Evolutionary conservation across 92 coral and sea anemone genomes (phyloP).

Genomic region (Virgularia gustaviana): DNA sequence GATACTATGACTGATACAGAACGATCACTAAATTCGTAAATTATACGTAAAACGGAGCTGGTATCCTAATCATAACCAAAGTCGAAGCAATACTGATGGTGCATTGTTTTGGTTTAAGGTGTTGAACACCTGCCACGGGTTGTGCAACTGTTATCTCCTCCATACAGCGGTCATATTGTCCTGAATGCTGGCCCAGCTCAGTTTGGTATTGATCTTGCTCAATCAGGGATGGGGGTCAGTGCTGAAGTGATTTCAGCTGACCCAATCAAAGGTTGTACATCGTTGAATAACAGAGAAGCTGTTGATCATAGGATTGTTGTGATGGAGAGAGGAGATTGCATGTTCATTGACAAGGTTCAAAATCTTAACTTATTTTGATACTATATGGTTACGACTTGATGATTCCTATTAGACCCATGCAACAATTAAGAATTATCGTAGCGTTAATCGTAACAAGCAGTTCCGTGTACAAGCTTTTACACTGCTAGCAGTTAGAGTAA

Average conservation of each 20-base stretch:
- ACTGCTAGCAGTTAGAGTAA: no score
- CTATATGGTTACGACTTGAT: background rate
- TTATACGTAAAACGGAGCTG: no score
- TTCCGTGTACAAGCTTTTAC: no score
- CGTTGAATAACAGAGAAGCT: constrained; percentile 62
- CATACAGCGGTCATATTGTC: constrained; percentile 81
- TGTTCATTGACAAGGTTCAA: constrained; percentile 89
- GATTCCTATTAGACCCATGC: no score
- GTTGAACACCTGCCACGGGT: constrained; percentile 80
- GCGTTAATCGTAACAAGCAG: no score
- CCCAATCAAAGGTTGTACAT: constrained; percentile 75
- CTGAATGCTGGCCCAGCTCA: constrained; percentile 98
- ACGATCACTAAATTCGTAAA: no score
- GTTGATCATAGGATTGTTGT: constrained; percentile 78
- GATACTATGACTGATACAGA: no score
- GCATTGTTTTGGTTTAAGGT: constrained; percentile 52
- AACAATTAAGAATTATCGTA: no score
- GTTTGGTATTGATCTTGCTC: constrained; percentile 90
- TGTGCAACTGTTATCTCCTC: constrained; percentile 90
- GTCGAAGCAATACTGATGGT: no score
- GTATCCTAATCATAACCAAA: no score
- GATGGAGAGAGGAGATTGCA: constrained; percentile 86
- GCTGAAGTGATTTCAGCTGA: constrained; percentile 79
- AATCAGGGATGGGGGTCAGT: constrained; percentile 89
- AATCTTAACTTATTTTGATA: background rate